Base-by-base conservation (phyloP, 2,888 invertebrate genomes). In the Fragum sueziense region DNA sequence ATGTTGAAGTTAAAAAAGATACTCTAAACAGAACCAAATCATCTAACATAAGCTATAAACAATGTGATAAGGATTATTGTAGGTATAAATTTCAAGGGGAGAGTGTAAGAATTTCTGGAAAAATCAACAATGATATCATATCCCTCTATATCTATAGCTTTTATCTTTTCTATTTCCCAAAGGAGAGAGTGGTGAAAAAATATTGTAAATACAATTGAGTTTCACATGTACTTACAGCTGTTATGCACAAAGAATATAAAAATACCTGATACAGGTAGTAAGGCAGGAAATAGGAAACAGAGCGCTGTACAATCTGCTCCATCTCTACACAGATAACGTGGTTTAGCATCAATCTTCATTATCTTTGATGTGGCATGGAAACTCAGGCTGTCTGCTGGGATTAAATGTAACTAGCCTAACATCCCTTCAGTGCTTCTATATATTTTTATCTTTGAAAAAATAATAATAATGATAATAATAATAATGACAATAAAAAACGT, bases 241-340 rank as follows among this genome's bases (percentile, higher is more conserved):
- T n/a, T n/a, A n/a, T n/a, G n/a, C n/a, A n/a, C n/a, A n/a, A 14
- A 41, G 41, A 41, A 41, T n/a, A 11, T 14, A 25, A 31, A 61
- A 29, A 65, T 65, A 65, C 41, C 65, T 65, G 20, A 41, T 65
- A 27, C 37, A 65, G 65, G 65, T 65, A 33, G 62, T 6, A 7
- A 65, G 65, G 17, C 34, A 41, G 22, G 65, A 41, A 27, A 41
- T 17, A 41, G 37, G 41, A 25, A 41, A 7, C 9, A 65, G 41
- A 41, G 25, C 22, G 2, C 41, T 9, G 41, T 65, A 65, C n/a
- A 65, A 33, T 41, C 41, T 41, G 37, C 65, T 41, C 22, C 22
- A 41, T 65, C 41, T 65, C 11, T 37, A n/a, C 27, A 25, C 9
- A 34, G 65, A 65, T 65, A 65, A 65, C 4, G 25, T 25, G 22